phyloP scores from a whole-genome alignment of 1,140 invertebrate genomes.

The Drosophila jambulina region DNA sequence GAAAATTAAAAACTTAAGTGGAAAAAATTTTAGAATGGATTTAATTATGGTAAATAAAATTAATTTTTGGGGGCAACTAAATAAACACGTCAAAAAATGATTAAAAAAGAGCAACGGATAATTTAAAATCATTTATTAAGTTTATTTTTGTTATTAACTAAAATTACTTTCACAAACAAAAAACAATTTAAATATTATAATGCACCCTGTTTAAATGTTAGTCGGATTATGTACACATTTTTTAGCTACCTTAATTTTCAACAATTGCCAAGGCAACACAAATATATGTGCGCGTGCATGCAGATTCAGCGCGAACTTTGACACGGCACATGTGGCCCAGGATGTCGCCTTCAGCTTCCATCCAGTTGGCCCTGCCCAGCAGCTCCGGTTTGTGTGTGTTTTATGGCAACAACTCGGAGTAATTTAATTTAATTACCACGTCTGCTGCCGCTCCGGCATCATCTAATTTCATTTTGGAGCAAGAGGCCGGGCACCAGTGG shows the following conservation, averaged over 20 bases:
- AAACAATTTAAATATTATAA: neutral
- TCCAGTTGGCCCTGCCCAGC: constrained; percentile 4
- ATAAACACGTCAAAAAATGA: neutral
- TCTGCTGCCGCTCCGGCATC: constrained; percentile 48
- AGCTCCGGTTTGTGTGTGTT: constrained; percentile 25
- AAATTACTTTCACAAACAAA: neutral
- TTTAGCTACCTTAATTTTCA: constrained; percentile 63
- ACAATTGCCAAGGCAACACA: constrained; percentile 70
- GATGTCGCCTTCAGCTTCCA: constrained; percentile 2
- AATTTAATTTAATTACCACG: constrained; percentile 78
- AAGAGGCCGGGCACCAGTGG: constrained; percentile 35
- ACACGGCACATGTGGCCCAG: constrained; percentile 54
- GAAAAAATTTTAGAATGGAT: neutral
- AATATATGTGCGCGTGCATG: constrained; percentile 46
- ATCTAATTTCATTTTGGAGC: constrained; percentile 70
- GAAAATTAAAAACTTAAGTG: neutral
- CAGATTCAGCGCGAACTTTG: constrained; percentile 66
- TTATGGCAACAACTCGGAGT: constrained; percentile 69
- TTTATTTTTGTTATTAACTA: neutral
- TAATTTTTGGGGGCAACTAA: neutral
- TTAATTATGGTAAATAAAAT: neutral
- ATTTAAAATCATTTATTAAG: neutral
- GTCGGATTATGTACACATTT: constrained; percentile 50
- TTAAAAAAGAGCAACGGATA: neutral
- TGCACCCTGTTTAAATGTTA: constrained; percentile 18